Evolutionary conservation across 1,140 invertebrate species (phyloP).

Genomic region (Acromyrmex echinatior): DNA sequence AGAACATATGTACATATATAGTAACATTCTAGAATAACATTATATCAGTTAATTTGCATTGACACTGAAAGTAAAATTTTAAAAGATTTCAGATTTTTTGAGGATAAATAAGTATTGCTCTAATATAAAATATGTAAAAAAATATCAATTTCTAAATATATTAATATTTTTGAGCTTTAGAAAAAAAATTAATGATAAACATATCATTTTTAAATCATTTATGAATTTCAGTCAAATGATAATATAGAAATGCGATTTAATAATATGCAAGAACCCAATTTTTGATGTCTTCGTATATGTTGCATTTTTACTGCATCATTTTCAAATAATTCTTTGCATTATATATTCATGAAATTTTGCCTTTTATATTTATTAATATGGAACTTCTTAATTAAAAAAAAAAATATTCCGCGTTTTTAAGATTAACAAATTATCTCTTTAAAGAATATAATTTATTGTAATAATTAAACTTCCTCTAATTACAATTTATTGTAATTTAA

Average conservation of each 20-base stretch:
- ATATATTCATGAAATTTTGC: background rate
- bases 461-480: background rate
- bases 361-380: background rate
- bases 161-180: background rate
- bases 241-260: background rate
- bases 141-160: background rate
- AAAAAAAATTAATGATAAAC: background rate
- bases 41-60: slow-evolving; percentile 3
- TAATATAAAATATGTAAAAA: background rate
- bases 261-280: background rate
- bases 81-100: background rate
- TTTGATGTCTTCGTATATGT: background rate
- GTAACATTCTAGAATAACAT: background rate
- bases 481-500: background rate
- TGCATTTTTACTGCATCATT: background rate
- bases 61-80: slow-evolving; percentile 14
- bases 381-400: background rate
- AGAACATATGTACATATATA: background rate
- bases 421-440: background rate
- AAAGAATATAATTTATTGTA: background rate
- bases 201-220: background rate
- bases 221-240: slow-evolving; percentile 5
- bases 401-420: background rate
- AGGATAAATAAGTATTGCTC: background rate
- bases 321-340: background rate